phyloP scores from a whole-genome alignment of 2,113 vertebrate genomes.

The Tyrannus savana region DNA sequence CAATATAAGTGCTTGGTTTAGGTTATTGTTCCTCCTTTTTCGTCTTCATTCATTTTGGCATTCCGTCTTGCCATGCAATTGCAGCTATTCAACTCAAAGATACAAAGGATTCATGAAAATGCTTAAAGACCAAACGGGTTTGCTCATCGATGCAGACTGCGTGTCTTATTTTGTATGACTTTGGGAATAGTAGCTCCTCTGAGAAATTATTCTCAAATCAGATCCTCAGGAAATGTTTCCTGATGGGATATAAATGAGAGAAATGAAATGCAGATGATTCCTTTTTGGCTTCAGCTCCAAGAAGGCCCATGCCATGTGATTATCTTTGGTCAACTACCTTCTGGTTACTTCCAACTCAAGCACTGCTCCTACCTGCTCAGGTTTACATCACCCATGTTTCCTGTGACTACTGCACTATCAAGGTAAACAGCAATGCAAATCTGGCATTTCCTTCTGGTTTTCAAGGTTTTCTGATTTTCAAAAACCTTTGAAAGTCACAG shows the following conservation, averaged over 20 bases:
- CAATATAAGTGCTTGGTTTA: conserved; percentile 54
- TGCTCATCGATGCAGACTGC: not conserved
- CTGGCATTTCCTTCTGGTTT: not conserved
- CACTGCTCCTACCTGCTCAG: not conserved
- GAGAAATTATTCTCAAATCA: conserved; percentile 37
- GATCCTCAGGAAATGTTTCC: conserved; percentile 8
- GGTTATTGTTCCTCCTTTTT: conserved; percentile 57
- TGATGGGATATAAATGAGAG: conserved; percentile 28
- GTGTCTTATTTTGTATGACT: not conserved
- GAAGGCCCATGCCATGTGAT: not conserved
- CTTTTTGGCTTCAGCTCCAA: not conserved
- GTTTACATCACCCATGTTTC: not conserved
- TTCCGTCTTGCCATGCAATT: conserved; percentile 50
- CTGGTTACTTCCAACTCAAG: not conserved
- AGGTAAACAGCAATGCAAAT: not conserved
- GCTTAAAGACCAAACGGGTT: conserved; percentile 5
- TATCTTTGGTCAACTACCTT: not conserved
- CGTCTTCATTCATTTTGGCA: conserved; percentile 51
- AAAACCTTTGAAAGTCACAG: not conserved
- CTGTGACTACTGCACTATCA: not conserved
- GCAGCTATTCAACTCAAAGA: conserved; percentile 45
- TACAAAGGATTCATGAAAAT: conserved; percentile 52
- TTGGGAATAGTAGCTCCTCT: not conserved
- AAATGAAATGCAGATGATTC: conserved; percentile 53
- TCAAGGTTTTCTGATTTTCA: not conserved